Conservation (phyloP, 64 coral and sea anemone genomes). For the Montipora efflorescens region DNA sequence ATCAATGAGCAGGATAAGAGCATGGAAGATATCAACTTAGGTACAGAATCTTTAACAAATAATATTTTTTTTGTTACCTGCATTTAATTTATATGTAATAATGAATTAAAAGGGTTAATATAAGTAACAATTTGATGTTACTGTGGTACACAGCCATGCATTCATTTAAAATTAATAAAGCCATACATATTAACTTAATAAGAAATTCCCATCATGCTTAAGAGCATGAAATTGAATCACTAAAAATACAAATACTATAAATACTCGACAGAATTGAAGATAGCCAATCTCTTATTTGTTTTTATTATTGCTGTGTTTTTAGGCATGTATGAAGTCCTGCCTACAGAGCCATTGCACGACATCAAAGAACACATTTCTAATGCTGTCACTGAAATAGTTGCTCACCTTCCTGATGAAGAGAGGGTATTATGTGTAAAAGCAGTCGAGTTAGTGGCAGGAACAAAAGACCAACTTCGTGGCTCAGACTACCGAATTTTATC, state of each 20-base stretch:
- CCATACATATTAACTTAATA: no score
- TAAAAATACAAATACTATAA: background rate
- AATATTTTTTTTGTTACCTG: background rate
- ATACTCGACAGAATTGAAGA: background rate
- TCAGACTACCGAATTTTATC: constrained; percentile 18
- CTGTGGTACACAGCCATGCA: no score
- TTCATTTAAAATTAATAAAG: no score
- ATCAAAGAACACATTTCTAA: constrained; percentile 48
- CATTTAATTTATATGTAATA: no score
- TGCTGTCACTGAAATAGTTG: constrained; percentile 4
- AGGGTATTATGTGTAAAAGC: background rate
- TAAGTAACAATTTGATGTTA: no score
- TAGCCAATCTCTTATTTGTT: no score
- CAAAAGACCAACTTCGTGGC: constrained; percentile 25
- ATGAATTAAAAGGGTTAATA: background rate
- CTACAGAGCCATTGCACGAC: constrained; percentile 51
- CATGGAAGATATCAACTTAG: constrained; percentile 46
- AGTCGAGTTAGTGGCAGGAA: background rate
- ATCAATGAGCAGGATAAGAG: constrained; percentile 15
- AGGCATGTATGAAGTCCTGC: constrained; percentile 43
- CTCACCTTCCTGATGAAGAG: constrained; percentile 27
- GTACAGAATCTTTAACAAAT: constrained; percentile 17
- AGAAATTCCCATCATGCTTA: no score
- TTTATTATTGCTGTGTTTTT: no score
- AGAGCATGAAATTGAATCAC: no score